Evolutionary conservation across 2,888 invertebrate genomes (phyloP).

Genomic region (Carpatolechia fugitivella): DNA sequence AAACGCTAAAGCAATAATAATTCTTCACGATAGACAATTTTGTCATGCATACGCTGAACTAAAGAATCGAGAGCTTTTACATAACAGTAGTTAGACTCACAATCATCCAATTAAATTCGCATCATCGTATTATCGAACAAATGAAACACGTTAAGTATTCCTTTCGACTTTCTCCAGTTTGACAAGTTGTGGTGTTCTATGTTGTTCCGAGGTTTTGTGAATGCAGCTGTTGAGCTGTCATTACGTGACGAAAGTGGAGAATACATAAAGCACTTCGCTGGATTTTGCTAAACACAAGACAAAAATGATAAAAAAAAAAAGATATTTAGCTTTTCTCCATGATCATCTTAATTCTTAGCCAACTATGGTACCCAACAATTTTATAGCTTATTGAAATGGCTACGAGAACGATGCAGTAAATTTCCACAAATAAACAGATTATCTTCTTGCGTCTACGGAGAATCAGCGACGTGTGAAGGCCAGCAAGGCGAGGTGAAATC

Average conservation of each 20-base stretch:
- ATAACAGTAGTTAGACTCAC: conserved; percentile 25
- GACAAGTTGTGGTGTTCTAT: conserved; percentile 14
- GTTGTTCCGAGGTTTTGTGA: background rate
- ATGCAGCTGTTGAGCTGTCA: background rate
- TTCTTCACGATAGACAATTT: conserved; percentile 1
- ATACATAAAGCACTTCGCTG: no score
- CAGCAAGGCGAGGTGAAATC: conserved; percentile 33
- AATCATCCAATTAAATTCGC: conserved; percentile 48
- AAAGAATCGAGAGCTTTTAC: conserved; percentile 6
- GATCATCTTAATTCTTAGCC: no score
- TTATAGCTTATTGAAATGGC: conserved; percentile 1
- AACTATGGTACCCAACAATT: no score
- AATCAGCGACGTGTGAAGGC: conserved; percentile 38
- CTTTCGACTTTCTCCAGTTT: conserved; percentile 46
- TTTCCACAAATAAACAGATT: conserved; percentile 21
- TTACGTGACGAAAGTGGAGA: background rate
- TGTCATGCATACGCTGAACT: background rate
- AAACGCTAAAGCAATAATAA: background rate
- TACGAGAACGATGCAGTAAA: conserved; percentile 17
- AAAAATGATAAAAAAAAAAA: no score
- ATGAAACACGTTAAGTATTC: conserved; percentile 35
- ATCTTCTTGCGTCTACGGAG: background rate
- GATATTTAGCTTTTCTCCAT: no score
- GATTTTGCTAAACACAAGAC: no score
- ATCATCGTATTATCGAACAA: conserved; percentile 38